These are phyloP conservation scores for Meteorus cinctellus DNA, from an alignment of 2,888 invertebrate genomes.

Conservation along the genomic window DNA sequence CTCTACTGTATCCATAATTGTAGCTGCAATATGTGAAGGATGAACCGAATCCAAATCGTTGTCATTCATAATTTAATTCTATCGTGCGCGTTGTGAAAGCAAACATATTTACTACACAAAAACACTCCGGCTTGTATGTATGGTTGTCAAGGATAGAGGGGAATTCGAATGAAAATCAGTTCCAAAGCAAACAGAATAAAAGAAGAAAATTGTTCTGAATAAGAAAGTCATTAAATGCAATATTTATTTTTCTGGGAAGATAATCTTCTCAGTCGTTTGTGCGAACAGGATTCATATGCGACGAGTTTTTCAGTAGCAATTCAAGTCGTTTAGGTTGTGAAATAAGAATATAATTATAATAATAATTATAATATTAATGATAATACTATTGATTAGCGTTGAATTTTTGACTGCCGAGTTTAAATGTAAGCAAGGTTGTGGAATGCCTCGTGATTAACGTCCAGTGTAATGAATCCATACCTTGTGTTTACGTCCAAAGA, in stretches of 20 bases:
- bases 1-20: slow-evolving; percentile 34
- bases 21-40: slow-evolving; percentile 29
- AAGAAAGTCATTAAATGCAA: background rate
- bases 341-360: slow-evolving; percentile 5
- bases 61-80: slow-evolving; percentile 26
- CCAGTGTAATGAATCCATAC: slow-evolving; percentile 39
- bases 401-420: slow-evolving; percentile 16
- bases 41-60: slow-evolving; percentile 34
- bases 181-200: background rate
- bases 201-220: background rate
- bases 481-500: slow-evolving; percentile 44
- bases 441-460: slow-evolving; percentile 46
- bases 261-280: slow-evolving; percentile 2
- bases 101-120: slow-evolving; percentile 16
- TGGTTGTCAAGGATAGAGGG: background rate
- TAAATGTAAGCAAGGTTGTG: slow-evolving; percentile 34
- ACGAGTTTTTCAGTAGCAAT: slow-evolving; percentile 26
- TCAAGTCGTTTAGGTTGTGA: slow-evolving; percentile 46
- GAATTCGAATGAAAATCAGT: background rate
- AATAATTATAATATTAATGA: slow-evolving; percentile 9
- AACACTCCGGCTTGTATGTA: background rate
- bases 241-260: slow-evolving; percentile 20
- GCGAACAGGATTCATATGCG: background rate
- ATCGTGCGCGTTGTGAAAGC: slow-evolving; percentile 32
- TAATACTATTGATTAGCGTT: slow-evolving; percentile 21